Evolutionary conservation across 2,888 invertebrate species (phyloP).

Genomic region (Campaea margaritaria): DNA sequence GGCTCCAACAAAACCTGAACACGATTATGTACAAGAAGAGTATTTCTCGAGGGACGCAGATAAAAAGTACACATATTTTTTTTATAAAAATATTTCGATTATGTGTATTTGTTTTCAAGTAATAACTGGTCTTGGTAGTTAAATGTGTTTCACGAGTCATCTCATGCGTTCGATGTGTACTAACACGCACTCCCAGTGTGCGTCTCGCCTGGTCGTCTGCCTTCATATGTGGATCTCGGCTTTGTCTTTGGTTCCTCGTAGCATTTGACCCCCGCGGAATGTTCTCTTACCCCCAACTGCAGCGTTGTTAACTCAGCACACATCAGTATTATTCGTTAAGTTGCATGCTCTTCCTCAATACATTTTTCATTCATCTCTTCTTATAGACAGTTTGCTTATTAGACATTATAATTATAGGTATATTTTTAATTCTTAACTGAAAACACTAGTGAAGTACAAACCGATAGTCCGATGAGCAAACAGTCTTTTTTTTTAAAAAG

Average conservation of each 20-base stretch:
- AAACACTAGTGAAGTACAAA: neutral
- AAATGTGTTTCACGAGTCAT: conserved; percentile 71
- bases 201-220: conserved; percentile 62
- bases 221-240: conserved; percentile 72
- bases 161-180: conserved; percentile 76
- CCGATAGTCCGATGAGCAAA: conserved; percentile 47
- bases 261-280: conserved; percentile 78
- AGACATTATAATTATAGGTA: neutral
- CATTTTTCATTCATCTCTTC: conserved; percentile 31
- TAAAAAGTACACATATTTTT: conserved; percentile 56
- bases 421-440: neutral
- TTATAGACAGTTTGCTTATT: conserved; percentile 47
- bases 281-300: conserved; percentile 66
- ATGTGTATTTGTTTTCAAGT: conserved; percentile 65
- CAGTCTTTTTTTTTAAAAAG: conserved; percentile 54
- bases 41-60: conserved; percentile 62
- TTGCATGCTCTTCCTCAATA: conserved; percentile 70
- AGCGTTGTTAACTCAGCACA: conserved; percentile 74
- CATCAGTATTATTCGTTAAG: conserved; percentile 64
- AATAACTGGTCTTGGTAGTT: conserved; percentile 79
- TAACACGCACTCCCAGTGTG: conserved; percentile 70
- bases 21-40: conserved; percentile 60
- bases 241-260: conserved; percentile 76
- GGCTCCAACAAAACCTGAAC: conserved; percentile 75
- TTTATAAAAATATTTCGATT: conserved; percentile 62